phyloP scores from a whole-genome alignment of 2,797 vertebrate genomes.

The Danio albolineatus region DNA sequence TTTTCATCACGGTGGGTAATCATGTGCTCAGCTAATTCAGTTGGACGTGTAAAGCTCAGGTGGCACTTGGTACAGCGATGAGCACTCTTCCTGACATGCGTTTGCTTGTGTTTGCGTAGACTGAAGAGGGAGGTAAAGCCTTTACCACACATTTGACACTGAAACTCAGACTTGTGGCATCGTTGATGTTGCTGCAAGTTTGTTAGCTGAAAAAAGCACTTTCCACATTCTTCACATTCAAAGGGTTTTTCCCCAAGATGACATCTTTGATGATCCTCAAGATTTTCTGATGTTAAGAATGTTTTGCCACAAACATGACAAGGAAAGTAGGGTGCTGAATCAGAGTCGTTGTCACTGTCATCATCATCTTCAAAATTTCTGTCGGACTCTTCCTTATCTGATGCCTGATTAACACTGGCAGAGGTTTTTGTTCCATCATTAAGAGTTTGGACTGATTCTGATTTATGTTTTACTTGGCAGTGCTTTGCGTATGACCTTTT shows the following conservation, averaged over 20 bases:
- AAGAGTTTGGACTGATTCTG: slow-evolving; percentile 28
- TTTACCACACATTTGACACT: slow-evolving; percentile 81
- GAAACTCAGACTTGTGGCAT: slow-evolving; percentile 83
- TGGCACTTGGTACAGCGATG: slow-evolving; percentile 79
- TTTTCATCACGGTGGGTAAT: slow-evolving; percentile 79
- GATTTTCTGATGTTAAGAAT: slow-evolving; percentile 80
- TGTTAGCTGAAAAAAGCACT: slow-evolving; percentile 79
- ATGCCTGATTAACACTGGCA: slow-evolving; percentile 58
- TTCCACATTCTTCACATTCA: slow-evolving; percentile 83
- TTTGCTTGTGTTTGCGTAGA: slow-evolving; percentile 80
- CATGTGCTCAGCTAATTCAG: slow-evolving; percentile 80
- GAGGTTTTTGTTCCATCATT: slow-evolving; percentile 43
- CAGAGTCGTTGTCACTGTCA: slow-evolving; percentile 72
- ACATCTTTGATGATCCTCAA: slow-evolving; percentile 84
- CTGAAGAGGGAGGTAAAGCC: slow-evolving; percentile 82
- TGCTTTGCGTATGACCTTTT: slow-evolving; percentile 76
- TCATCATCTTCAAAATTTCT: slow-evolving; percentile 63
- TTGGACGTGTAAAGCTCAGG: slow-evolving; percentile 74
- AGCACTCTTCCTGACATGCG: slow-evolving; percentile 76
- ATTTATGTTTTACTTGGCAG: slow-evolving; percentile 69
- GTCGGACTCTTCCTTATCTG: slow-evolving; percentile 59
- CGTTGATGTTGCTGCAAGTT: slow-evolving; percentile 83
- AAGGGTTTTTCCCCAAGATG: slow-evolving; percentile 84
- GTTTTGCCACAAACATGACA: slow-evolving; percentile 86
- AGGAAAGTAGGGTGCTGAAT: slow-evolving; percentile 83